phyloP scores from a whole-genome alignment of 2,888 invertebrate species.

The Microctonus brassicae region DNA sequence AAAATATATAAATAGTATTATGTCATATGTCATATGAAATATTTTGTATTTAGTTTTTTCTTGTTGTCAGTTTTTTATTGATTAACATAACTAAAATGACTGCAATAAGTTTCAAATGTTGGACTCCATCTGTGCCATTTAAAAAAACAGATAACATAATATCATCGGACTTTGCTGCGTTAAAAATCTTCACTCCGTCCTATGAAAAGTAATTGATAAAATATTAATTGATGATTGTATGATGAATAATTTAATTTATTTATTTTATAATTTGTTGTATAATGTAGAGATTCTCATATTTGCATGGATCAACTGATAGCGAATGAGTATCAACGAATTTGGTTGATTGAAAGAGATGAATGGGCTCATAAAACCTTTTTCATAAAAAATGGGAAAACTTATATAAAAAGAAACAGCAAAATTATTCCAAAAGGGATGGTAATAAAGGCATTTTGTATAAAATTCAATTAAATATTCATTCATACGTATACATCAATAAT shows the following conservation, averaged over 20 bases:
- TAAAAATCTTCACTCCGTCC: conserved; percentile 51
- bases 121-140: conserved; percentile 48
- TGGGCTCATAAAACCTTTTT: conserved; percentile 44
- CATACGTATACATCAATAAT: neutral
- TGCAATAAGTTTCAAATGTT: conserved; percentile 39
- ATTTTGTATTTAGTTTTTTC: no score
- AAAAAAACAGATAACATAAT: conserved; percentile 53
- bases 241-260: neutral
- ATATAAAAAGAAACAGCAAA: neutral
- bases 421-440: neutral
- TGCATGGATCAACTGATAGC: conserved; percentile 54
- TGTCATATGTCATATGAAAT: no score
- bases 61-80: neutral
- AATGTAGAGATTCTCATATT: conserved; percentile 48
- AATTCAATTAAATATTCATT: neutral
- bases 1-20: neutral
- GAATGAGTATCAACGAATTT: conserved; percentile 57
- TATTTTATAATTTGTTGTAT: conserved; percentile 6
- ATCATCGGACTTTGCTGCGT: conserved; percentile 50
- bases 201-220: conserved; percentile 51
- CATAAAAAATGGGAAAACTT: conserved; percentile 4
- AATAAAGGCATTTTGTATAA: neutral
- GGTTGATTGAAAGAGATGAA: conserved; percentile 52
- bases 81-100: conserved; percentile 20
- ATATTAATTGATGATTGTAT: neutral